Conservation (phyloP, 2,888 invertebrate genomes). For the Papilio elwesi region DNA sequence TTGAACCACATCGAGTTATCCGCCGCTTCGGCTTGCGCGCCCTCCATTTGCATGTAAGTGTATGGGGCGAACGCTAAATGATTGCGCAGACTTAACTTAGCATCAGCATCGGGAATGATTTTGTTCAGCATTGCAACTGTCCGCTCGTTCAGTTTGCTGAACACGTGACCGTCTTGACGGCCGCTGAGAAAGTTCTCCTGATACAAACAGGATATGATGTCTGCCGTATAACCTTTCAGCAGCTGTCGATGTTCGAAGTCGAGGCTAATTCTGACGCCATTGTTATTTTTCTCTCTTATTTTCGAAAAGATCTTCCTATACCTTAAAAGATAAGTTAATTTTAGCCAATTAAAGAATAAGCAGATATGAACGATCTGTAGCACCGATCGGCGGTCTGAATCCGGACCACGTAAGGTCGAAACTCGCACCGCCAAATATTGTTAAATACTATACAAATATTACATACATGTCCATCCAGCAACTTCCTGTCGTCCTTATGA, state of each 20-base stretch:
- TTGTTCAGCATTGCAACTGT: constrained; percentile 60
- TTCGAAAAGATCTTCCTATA: constrained; percentile 63
- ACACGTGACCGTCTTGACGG: constrained; percentile 61
- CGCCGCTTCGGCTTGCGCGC: not conserved
- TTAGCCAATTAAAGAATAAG: too few species aligned
- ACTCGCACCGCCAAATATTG: too few species aligned
- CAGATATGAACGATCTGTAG: too few species aligned
- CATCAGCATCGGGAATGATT: constrained; percentile 62
- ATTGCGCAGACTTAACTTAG: constrained; percentile 65
- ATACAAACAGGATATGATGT: constrained; percentile 70
- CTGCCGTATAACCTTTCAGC: constrained; percentile 61
- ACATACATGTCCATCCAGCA: too few species aligned
- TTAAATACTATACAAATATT: too few species aligned
- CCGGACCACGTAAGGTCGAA: too few species aligned
- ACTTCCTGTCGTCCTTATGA: too few species aligned
- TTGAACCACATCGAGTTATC: constrained; percentile 18
- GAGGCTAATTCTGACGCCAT: not conserved
- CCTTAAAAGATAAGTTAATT: constrained; percentile 50
- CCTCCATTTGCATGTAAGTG: constrained; percentile 58
- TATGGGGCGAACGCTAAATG: constrained; percentile 71
- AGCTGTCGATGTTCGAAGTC: constrained; percentile 52
- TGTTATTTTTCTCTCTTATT: constrained; percentile 44
- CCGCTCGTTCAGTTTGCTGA: constrained; percentile 63
- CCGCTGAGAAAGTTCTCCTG: constrained; percentile 59
- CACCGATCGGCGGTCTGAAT: too few species aligned